Base-by-base conservation (phyloP, 2,797 vertebrate species). In the Phoeniculus purpureus region DNA sequence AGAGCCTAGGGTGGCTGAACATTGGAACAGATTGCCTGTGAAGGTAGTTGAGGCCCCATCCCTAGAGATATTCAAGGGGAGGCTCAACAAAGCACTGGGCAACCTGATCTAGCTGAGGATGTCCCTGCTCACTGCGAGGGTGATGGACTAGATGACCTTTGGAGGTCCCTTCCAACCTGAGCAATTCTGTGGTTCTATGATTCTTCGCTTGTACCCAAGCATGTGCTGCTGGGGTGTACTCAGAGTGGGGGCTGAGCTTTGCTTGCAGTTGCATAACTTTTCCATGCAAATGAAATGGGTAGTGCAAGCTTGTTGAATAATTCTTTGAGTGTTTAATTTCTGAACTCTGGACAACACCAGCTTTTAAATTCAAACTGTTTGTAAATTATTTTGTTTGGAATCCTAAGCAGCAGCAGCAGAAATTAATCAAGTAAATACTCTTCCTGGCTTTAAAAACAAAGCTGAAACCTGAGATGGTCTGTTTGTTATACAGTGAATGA, bases 391-490 rank as follows among this genome's bases (percentile, higher is more conserved):
- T 81, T 27, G 56, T 81, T 79, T 48, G 9, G 7, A 81, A 84
- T 81, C 82, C 56, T 67, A 50, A 91, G 31, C 51, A 93, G 74
- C 51, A 93, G 74, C 75, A 87, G 75, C 66, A 92, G 73, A 67
- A 92, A 81, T 66, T 94, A 37, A 37, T 80, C 81, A 87, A 59
- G 45, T 75, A 48, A 83, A 88, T 91, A 77, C 55, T 75, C 71
- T 82, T 89, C 23, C 50, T 64, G 73, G 62, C 71, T 95, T 94
- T 89, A 81, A 93, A 91, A 85, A 48, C 56, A 52, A 84, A 92
- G 62, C 85, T 89, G 94, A 92, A 95, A 95, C 55, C 48, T 70
- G 77, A 87, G 54, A 80, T 81, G 34, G 89, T 93, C 67, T 66
- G 16, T 94, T 93, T 87, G 78, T 48, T 90, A 76, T 2, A 4